Percentiles rank a stretch among this genome's conserved stretches.
These are phyloP conservation scores for Channallabes apus DNA, from an alignment of 2,797 vertebrate genomes.

Conservation along the genomic window DNA sequence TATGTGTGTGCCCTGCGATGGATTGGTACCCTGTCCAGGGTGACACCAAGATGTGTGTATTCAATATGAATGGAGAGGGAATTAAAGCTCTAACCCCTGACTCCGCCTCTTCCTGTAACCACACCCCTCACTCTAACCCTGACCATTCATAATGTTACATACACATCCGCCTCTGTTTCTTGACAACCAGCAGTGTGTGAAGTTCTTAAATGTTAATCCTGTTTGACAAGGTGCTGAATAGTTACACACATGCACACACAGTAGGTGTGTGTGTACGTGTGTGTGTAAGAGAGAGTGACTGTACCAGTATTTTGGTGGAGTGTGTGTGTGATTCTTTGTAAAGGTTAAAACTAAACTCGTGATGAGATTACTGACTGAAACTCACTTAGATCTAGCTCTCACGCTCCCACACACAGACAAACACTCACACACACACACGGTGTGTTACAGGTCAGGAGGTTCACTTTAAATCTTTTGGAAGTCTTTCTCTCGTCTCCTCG, in stretches of 20 bases:
- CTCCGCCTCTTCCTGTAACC: slow-evolving; percentile 15
- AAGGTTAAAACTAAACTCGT: slow-evolving; percentile 2
- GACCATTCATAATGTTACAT: slow-evolving; percentile 21
- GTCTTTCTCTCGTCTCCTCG: neutral
- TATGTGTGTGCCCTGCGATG: too few species aligned
- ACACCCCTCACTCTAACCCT: neutral
- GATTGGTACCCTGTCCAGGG: too few species aligned
- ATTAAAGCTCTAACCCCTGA: slow-evolving; percentile 7
- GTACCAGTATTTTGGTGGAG: neutral
- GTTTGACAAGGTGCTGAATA: slow-evolving; percentile 14
- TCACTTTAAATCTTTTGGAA: neutral
- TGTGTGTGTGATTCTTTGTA: neutral
- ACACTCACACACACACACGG: neutral
- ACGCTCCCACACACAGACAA: too few species aligned
- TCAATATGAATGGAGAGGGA: neutral
- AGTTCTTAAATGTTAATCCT: neutral
- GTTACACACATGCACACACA: neutral
- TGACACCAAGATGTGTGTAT: neutral
- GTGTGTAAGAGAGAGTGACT: neutral
- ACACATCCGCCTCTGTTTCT: neutral
- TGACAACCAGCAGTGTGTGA: neutral
- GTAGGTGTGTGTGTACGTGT: neutral
- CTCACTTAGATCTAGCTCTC: slow-evolving; percentile 1
- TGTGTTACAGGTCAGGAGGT: slow-evolving; percentile 14
- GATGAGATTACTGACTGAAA: slow-evolving; percentile 8